These are phyloP conservation scores for Fratercula arctica DNA, from an alignment of 2,797 vertebrate species.

Conservation along the genomic window DNA sequence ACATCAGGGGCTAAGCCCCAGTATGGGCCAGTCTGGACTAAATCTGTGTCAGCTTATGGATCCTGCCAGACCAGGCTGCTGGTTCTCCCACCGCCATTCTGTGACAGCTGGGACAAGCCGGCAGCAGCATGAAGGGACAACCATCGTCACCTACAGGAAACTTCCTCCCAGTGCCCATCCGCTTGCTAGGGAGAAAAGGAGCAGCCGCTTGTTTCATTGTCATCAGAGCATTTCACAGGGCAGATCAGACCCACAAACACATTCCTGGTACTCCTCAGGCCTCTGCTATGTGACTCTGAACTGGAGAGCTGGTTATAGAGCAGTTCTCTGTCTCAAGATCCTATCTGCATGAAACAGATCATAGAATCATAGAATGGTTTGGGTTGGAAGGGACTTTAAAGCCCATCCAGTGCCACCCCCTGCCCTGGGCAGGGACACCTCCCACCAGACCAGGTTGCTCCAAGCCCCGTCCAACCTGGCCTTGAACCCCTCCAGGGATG, in stretches of 20 bases:
- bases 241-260: fast-evolving
- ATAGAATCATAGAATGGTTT: no score
- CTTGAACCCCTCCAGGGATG: no score
- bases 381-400: no score
- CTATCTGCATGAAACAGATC: neutral
- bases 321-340: neutral
- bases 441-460: no score
- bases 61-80: neutral
- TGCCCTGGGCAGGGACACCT: no score
- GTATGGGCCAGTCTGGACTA: neutral
- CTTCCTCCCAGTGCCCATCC: neutral
- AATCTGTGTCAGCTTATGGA: neutral
- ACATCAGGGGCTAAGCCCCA: neutral
- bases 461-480: no score
- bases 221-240: neutral
- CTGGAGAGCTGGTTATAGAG: neutral
- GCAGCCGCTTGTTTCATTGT: fast-evolving
- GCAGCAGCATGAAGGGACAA: neutral
- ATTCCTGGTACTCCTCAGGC: neutral
- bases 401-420: no score
- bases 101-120: fast-evolving
- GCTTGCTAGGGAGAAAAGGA: neutral
- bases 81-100: fast-evolving
- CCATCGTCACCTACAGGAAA: fast-evolving
- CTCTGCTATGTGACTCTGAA: neutral